phyloP scores from a whole-genome alignment of 2,113 vertebrate genomes.

The Maccullochella peelii region DNA sequence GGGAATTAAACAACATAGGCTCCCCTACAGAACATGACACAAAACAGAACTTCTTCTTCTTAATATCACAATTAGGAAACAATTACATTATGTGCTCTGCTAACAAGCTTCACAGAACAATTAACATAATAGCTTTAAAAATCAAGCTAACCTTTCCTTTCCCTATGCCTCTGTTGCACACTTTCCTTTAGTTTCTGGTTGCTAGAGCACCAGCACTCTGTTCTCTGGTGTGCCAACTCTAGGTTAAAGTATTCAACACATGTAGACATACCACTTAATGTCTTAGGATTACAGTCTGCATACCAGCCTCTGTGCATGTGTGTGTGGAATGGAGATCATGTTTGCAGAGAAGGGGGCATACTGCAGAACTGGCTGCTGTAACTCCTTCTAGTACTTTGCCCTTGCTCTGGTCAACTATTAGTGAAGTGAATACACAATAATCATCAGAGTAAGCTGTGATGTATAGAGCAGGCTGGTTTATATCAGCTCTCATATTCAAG shows the following conservation, averaged over 20 bases:
- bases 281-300: constrained; percentile 57
- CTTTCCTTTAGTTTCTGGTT: constrained; percentile 16
- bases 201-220: constrained; percentile 4
- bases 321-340: constrained; percentile 37
- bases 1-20: constrained; percentile 25
- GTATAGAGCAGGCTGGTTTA: neutral
- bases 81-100: neutral
- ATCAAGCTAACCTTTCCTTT: neutral
- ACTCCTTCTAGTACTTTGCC: constrained; percentile 8
- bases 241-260: constrained; percentile 32
- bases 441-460: neutral
- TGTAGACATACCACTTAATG: constrained; percentile 11
- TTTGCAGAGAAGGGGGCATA: constrained; percentile 27
- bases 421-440: neutral
- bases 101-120: neutral
- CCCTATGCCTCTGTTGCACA: neutral
- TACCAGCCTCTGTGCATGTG: constrained; percentile 45
- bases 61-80: neutral
- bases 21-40: neutral
- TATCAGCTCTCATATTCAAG: neutral
- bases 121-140: neutral
- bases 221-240: constrained; percentile 21
- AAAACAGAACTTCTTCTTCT: constrained; percentile 5
- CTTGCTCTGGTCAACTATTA: constrained; percentile 12
- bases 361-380: constrained; percentile 16